Evolutionary conservation across 2,113 vertebrate species (phyloP).

Genomic region (Crotalus horridus): DNA sequence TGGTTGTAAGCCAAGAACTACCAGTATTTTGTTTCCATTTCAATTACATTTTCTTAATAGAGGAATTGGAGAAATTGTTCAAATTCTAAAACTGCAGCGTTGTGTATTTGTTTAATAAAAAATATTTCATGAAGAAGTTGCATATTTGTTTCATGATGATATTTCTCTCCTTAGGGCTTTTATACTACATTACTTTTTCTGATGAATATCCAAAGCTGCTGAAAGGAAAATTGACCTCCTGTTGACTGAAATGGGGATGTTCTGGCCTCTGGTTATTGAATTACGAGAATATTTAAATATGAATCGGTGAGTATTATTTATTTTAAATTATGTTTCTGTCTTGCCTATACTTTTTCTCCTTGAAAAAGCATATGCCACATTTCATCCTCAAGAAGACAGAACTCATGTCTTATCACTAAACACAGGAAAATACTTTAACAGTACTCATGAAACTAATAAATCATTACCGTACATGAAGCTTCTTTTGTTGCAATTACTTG

Average conservation of each 20-base stretch:
- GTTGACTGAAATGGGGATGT: constrained; percentile 57
- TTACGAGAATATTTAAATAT: constrained; percentile 34
- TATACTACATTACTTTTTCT: constrained; percentile 53
- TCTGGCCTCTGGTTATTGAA: constrained; percentile 22
- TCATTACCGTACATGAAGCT: not conserved
- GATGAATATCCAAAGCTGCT: constrained; percentile 47
- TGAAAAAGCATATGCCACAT: not conserved
- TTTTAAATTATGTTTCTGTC: not conserved
- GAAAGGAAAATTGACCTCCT: constrained; percentile 28
- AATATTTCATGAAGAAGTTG: not conserved
- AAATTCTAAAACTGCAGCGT: constrained; percentile 33
- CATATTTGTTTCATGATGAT: constrained; percentile 50
- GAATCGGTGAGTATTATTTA: constrained; percentile 53
- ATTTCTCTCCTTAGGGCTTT: constrained; percentile 57
- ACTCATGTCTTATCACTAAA: not conserved
- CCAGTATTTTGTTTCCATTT: not conserved
- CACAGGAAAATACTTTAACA: not conserved
- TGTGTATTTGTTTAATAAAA: not conserved
- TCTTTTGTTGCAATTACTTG: not conserved
- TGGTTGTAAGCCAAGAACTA: not conserved
- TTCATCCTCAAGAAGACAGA: not conserved
- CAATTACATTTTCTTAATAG: not conserved
- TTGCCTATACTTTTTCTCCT: not conserved
- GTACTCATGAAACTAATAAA: not conserved
- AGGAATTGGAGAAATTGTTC: constrained; percentile 23